Evolutionary conservation across 23 tunicate genomes (phyloP).

Genomic region (Diplosoma virens): DNA sequence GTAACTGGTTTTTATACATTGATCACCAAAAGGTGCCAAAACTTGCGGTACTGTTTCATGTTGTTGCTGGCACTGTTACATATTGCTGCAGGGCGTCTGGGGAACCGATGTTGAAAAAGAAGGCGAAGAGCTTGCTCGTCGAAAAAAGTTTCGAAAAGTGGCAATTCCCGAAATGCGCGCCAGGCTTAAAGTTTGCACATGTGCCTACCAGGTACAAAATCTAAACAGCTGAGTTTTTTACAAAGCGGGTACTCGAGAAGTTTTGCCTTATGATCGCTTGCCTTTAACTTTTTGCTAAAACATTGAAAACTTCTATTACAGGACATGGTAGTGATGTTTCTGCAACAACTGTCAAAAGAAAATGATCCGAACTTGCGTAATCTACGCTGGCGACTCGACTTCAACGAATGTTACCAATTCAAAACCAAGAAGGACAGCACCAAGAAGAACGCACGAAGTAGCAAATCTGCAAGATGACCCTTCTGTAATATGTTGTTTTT

Average conservation of each 20-base stretch:
- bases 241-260: not conserved
- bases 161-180: constrained; percentile 81
- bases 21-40: no score
- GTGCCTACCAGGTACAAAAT: constrained; percentile 76
- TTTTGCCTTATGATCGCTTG: not conserved
- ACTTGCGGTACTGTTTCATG: no score
- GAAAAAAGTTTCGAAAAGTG: constrained; percentile 56
- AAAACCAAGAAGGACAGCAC: not conserved
- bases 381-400: constrained; percentile 88
- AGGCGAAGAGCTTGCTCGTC: constrained; percentile 50
- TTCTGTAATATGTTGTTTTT: not conserved
- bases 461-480: not conserved
- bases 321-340: constrained; percentile 94
- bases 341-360: constrained; percentile 52
- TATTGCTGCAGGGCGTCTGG: constrained; percentile 93
- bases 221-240: not conserved
- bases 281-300: not conserved
- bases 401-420: constrained; percentile 67
- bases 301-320: no score
- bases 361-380: constrained; percentile 77
- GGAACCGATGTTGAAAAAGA: constrained; percentile 62
- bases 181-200: constrained; percentile 52
- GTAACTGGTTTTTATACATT: no score
- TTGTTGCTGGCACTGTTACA: no score
- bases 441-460: no score